Conservation (phyloP, 2,113 vertebrate species). For the Vidua macroura region DNA sequence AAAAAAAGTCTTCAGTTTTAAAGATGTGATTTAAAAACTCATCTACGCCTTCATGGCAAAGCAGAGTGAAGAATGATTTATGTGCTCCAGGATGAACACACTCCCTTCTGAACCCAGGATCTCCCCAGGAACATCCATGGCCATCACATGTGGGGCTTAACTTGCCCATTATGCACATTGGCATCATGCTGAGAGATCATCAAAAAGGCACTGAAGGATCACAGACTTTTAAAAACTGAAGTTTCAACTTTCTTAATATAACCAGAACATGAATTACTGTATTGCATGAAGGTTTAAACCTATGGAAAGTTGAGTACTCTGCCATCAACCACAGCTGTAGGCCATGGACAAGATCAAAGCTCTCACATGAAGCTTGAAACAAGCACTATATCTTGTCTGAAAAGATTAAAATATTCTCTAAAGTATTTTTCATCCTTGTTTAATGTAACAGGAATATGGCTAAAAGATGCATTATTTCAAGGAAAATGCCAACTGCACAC, state of each 20-base stretch:
- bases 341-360: constrained; percentile 1
- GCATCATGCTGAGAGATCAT: not conserved
- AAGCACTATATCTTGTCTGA: not conserved
- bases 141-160: not conserved
- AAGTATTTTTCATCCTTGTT: not conserved
- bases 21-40: not conserved
- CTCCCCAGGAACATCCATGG: not conserved
- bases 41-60: not conserved
- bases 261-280: not conserved
- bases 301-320: not conserved
- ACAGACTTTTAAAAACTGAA: not conserved
- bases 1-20: not conserved
- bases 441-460: not conserved
- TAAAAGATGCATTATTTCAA: not conserved
- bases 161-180: not conserved
- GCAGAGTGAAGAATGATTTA: not conserved
- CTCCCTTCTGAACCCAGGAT: not conserved
- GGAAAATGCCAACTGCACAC: not conserved
- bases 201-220: not conserved
- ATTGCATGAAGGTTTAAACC: not conserved
- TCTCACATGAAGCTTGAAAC: not conserved
- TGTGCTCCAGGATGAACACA: not conserved
- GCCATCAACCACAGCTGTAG: not conserved
- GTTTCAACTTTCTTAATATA: not conserved
- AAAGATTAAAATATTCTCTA: not conserved